Evolutionary conservation across 2,113 vertebrate genomes (phyloP), one percentile per base, ranked within the genome.

Genomic region (Clupea harengus): DNA sequence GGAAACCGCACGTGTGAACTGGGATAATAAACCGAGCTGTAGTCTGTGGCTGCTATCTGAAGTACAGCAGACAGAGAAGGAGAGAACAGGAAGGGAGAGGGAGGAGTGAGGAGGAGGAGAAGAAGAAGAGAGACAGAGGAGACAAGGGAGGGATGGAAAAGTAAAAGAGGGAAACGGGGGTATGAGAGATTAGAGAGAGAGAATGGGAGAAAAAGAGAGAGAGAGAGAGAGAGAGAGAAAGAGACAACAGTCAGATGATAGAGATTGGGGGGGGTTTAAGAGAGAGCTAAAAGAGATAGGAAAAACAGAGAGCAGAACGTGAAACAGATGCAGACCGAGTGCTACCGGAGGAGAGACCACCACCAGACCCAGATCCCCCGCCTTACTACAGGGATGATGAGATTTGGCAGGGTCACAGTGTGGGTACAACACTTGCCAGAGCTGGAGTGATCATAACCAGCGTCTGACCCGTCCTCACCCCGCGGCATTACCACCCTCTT

Each of bases 1-100:
- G 64, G 20, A 86, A 86, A 86, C 87, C 54, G 25, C 64, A 72
- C 47, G 22, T 82, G 82, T 85, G 82, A 85, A 67, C 44, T 6
- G 60, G 82, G 18, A 81, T 85, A 47, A 82, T 80, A 80, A 85
- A 86, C 44, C 32, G 39, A 39, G 45, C 80, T 57, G 11, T 39
- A 28, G 8, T 83, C 20, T 82, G 81, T 84, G 47, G 80, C 64
- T 72, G 64, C 25, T 72, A 72, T 72, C 64, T 72, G 64, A 32
- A 25, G 8, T 0, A 72, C 28, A 4, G n/a, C 64, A 72, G 64
- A 72, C 64, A 32, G n/a, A 4, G n/a, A 28, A 25, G 9, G n/a
- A 28, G 64, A 32, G 64, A 72, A 72, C 64, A 72, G 64, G 64
- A 72, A 72, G 64, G 9, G n/a, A 72, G 64, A 28, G 6, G 64